A percentile compares a stretch with the other conserved stretches of the same genome.
Evolutionary conservation across 2,888 invertebrate genomes (phyloP).

Genomic region (Drosophila paucipuncta): DNA sequence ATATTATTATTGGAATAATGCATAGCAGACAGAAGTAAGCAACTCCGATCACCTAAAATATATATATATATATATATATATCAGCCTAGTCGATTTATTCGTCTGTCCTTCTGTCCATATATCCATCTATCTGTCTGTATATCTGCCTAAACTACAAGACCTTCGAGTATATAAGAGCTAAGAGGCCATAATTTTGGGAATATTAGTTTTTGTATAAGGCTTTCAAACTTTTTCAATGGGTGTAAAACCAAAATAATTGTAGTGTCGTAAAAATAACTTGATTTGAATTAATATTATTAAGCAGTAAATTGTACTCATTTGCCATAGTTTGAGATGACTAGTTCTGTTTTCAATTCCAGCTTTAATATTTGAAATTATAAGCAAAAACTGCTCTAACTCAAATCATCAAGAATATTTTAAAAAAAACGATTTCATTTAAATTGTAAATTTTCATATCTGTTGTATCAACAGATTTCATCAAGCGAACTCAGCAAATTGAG

Average conservation of each 20-base stretch:
- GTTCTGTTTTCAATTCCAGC: background rate
- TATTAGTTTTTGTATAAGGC: no score
- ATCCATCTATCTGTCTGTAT: no score
- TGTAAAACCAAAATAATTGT: no score
- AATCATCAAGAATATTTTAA: background rate
- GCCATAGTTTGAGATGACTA: background rate
- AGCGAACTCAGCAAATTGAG: background rate
- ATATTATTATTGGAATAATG: no score
- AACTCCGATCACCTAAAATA: fast-evolving
- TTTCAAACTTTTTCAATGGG: no score
- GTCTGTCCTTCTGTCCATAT: background rate
- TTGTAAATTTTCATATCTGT: background rate
- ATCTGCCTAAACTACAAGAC: background rate
- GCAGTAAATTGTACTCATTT: background rate
- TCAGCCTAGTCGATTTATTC: background rate
- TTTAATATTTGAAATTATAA: background rate
- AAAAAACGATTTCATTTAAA: background rate
- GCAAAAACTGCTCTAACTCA: background rate
- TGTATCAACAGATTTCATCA: background rate
- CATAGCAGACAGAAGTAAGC: background rate
- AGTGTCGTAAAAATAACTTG: no score
- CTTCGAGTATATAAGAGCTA: background rate
- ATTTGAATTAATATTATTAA: background rate
- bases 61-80: background rate
- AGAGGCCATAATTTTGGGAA: no score